Evolutionary conservation across 1,140 invertebrate species (phyloP).

Genomic region (Lordiphosa stackelbergi): DNA sequence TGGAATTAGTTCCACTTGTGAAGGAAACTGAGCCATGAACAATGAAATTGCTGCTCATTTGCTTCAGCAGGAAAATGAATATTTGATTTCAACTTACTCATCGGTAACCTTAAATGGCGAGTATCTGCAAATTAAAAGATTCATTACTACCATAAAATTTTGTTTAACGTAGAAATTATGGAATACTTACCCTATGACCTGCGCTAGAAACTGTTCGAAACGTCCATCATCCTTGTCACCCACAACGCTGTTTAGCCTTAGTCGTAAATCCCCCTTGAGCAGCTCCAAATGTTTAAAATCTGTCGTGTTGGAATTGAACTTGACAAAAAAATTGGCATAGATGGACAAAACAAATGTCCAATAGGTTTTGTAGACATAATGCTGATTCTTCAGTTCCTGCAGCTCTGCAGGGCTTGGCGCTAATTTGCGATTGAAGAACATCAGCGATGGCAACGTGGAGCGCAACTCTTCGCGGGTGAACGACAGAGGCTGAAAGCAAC

Average conservation of each 20-base stretch:
- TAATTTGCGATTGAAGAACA: conserved; percentile 73
- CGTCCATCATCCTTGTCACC: conserved; percentile 68
- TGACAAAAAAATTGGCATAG: conserved; percentile 73
- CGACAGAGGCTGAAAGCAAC: conserved; percentile 69
- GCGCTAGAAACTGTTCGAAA: conserved; percentile 68
- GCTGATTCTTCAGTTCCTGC: conserved; percentile 64
- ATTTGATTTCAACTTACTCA: conserved; percentile 54
- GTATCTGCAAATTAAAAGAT: conserved; percentile 36
- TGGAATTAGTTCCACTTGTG: too few relatives aligned
- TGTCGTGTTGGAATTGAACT: conserved; percentile 57
- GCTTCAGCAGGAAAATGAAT: not conserved
- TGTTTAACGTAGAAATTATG: not conserved
- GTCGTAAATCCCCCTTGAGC: conserved; percentile 57
- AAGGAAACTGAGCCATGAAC: too few relatives aligned
- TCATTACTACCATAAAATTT: not conserved
- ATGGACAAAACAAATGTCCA: conserved; percentile 74
- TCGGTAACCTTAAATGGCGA: conserved; percentile 69
- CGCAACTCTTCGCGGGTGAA: conserved; percentile 68
- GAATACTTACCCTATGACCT: conserved; percentile 60
- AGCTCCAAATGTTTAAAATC: conserved; percentile 62
- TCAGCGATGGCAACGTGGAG: conserved; percentile 65
- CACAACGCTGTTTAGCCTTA: conserved; percentile 54
- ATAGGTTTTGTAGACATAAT: conserved; percentile 75
- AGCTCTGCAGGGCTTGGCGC: conserved; percentile 64
- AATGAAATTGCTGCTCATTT: too few relatives aligned